phyloP scores from a whole-genome alignment of 2,888 invertebrate species.

The Bibio marci region DNA sequence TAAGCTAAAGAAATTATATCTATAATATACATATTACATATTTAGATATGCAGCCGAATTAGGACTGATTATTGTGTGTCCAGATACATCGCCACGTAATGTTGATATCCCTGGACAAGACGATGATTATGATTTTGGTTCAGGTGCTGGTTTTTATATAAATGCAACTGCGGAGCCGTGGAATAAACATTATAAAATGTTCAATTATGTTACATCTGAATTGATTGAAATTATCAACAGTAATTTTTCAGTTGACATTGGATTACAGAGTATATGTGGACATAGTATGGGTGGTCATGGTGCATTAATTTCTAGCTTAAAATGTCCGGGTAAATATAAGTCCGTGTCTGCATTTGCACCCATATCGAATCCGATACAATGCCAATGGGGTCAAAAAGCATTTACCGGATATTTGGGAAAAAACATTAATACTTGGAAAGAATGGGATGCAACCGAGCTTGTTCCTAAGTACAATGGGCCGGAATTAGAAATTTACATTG shows the following conservation, averaged over 20 bases:
- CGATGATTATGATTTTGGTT: slow-evolving; percentile 87
- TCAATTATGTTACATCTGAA: slow-evolving; percentile 80
- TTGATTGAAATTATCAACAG: slow-evolving; percentile 54
- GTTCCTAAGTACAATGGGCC: slow-evolving; percentile 70
- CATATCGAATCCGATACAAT: slow-evolving; percentile 71
- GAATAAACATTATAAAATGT: slow-evolving; percentile 89
- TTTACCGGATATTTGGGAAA: slow-evolving; percentile 62
- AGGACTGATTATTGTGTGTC: slow-evolving; percentile 75
- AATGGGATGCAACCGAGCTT: slow-evolving; percentile 81
- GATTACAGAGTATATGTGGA: slow-evolving; percentile 46
- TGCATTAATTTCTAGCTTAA: slow-evolving; percentile 73
- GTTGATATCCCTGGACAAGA: slow-evolving; percentile 80
- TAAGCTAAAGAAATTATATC: too few relatives aligned
- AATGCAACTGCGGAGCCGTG: slow-evolving; percentile 86
- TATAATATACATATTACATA: too few relatives aligned
- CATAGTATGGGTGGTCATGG: slow-evolving; percentile 90
- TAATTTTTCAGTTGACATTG: slow-evolving; percentile 48
- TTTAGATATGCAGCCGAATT: slow-evolving; percentile 71
- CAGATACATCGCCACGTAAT: slow-evolving; percentile 91
- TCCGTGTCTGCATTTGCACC: slow-evolving; percentile 92
- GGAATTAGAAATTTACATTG: slow-evolving; percentile 66
- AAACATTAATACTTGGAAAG: slow-evolving; percentile 41
- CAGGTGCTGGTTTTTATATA: slow-evolving; percentile 89
- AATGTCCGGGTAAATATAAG: slow-evolving; percentile 75
- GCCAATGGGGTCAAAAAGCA: slow-evolving; percentile 79